phyloP scores from a whole-genome alignment of 2,888 invertebrate species.

The Eucera pruinosa region DNA sequence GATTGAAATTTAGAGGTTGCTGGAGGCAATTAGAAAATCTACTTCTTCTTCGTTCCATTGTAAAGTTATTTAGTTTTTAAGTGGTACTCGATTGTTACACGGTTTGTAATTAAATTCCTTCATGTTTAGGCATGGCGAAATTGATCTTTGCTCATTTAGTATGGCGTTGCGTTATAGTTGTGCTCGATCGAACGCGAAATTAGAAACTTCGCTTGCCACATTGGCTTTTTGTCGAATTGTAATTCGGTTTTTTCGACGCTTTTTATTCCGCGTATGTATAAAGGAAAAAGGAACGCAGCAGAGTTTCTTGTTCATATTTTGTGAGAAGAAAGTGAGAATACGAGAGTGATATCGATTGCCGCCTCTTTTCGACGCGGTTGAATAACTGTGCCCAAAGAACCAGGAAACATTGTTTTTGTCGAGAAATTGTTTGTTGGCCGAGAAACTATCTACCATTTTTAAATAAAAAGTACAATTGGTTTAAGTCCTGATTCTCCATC shows the following conservation, averaged over 20 bases:
- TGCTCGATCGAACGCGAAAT: constrained; percentile 23
- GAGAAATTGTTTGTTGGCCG: not conserved
- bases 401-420: constrained; percentile 29
- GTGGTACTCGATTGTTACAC: constrained; percentile 43
- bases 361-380: constrained; percentile 24
- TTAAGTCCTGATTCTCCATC: too few species aligned
- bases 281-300: not conserved
- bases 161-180: constrained; percentile 1
- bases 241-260: not conserved
- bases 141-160: not conserved
- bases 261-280: not conserved
- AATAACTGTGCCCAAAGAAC: constrained; percentile 10
- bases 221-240: constrained; percentile 5
- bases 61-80: constrained; percentile 59
- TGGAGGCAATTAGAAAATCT: not conserved
- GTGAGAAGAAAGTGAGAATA: constrained; percentile 34
- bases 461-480: not conserved
- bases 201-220: constrained; percentile 8
- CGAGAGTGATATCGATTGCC: constrained; percentile 3
- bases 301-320: not conserved
- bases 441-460: constrained; percentile 24
- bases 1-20: not conserved
- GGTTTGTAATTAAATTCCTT: constrained; percentile 57
- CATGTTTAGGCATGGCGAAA: constrained; percentile 11
- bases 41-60: too few species aligned